A percentile compares a stretch with the other conserved stretches of the same genome.
Evolutionary conservation across 2,797 vertebrate species (phyloP).

Genomic region (Rhinogobio ventralis): DNA sequence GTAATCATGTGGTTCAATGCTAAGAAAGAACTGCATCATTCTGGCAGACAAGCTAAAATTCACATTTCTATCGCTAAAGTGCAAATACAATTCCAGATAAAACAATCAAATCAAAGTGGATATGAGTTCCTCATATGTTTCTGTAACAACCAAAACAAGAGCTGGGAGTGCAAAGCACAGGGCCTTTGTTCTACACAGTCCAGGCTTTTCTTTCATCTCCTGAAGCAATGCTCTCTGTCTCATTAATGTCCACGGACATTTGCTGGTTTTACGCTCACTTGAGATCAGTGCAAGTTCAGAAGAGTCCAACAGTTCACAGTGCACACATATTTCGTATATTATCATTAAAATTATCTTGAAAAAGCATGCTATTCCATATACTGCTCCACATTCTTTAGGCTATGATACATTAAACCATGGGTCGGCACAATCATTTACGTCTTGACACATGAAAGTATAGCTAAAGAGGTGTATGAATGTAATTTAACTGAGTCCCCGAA

Average conservation of each 20-base stretch:
- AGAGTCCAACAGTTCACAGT: not conserved
- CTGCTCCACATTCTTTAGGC: no score
- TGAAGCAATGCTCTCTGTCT: constrained; percentile 28
- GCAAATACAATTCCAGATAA: not conserved
- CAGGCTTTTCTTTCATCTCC: constrained; percentile 23
- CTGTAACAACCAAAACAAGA: not conserved
- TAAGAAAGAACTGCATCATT: not conserved
- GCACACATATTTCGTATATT: not conserved
- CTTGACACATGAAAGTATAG: not conserved
- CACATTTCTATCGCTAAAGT: not conserved
- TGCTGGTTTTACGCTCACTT: constrained; percentile 12
- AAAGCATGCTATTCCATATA: not conserved
- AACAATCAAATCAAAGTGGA: not conserved
- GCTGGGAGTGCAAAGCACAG: constrained; percentile 21
- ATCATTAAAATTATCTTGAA: not conserved
- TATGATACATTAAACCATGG: not conserved
- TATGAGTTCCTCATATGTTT: not conserved
- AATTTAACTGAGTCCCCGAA: not conserved
- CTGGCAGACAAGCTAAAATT: not conserved
- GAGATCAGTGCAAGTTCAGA: constrained; percentile 1
- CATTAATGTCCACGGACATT: constrained; percentile 41
- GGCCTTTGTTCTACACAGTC: constrained; percentile 7
- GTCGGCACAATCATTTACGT: not conserved
- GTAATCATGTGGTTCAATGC: not conserved
- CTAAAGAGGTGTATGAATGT: not conserved